Evolutionary conservation across 1,140 invertebrate genomes (phyloP).

Genomic region (Sogatella furcifera): DNA sequence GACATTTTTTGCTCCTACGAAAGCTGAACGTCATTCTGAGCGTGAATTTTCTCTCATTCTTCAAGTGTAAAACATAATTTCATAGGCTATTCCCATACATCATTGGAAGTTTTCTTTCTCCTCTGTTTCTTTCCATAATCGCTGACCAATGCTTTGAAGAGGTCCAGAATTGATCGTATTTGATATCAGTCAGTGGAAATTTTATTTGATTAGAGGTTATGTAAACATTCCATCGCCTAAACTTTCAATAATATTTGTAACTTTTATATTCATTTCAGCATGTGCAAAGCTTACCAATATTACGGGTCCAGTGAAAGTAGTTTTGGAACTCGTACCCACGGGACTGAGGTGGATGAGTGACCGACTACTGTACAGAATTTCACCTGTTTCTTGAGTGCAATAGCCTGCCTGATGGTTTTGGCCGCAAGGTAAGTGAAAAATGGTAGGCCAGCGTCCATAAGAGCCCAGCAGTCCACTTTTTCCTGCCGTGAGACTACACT

Average conservation of each 20-base stretch:
- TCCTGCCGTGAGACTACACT: constrained; percentile 7
- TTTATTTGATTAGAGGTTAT: background rate
- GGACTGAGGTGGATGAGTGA: constrained; percentile 78
- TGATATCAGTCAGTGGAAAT: too few species aligned
- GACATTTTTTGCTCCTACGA: too few species aligned
- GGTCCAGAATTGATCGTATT: too few species aligned
- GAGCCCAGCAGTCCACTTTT: too few species aligned
- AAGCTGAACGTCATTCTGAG: too few species aligned
- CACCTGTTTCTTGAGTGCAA: constrained; percentile 72
- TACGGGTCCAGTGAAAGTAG: constrained; percentile 50
- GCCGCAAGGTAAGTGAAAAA: constrained; percentile 26
- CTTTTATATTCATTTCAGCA: constrained; percentile 17
- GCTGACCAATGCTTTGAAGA: too few species aligned
- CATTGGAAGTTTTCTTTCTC: too few species aligned
- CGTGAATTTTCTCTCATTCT: too few species aligned
- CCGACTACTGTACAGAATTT: constrained; percentile 79
- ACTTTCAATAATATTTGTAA: background rate
- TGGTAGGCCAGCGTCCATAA: constrained; percentile 20
- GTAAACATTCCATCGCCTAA: too few species aligned
- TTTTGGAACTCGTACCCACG: constrained; percentile 73
- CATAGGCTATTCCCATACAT: too few species aligned
- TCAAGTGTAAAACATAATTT: too few species aligned
- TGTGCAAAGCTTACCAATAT: constrained; percentile 48
- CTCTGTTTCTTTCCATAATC: too few species aligned
- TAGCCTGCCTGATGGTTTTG: constrained; percentile 68